phyloP scores from a whole-genome alignment of 2,797 vertebrate genomes.

The Malacoctenus gilli region DNA sequence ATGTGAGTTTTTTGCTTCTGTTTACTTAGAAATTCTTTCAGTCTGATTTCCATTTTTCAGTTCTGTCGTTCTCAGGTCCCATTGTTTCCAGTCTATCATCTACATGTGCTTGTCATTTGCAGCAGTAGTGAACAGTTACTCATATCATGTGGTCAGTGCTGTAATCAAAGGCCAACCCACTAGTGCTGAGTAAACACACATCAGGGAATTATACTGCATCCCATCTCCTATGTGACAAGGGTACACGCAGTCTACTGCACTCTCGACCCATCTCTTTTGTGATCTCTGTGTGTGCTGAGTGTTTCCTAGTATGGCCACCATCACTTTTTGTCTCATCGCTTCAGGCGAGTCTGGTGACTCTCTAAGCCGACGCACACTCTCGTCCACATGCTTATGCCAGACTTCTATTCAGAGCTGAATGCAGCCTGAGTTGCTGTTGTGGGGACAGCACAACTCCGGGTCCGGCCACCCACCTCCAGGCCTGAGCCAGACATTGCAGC shows the following conservation, averaged over 20 bases:
- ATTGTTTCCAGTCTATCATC: slow-evolving; percentile 75
- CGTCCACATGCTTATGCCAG: slow-evolving; percentile 42
- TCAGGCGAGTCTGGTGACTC: slow-evolving; percentile 49
- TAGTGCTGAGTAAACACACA: slow-evolving; percentile 78
- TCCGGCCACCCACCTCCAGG: slow-evolving; percentile 63
- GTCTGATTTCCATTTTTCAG: slow-evolving; percentile 34
- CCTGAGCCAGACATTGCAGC: slow-evolving; percentile 61
- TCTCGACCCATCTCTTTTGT: slow-evolving; percentile 38
- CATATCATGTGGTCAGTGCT: slow-evolving; percentile 78
- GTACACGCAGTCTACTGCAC: slow-evolving; percentile 60
- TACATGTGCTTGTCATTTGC: slow-evolving; percentile 81
- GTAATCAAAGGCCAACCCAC: slow-evolving; percentile 78
- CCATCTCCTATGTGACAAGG: slow-evolving; percentile 61
- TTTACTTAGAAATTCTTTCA: too few species aligned
- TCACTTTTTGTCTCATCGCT: slow-evolving; percentile 44
- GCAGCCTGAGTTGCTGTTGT: slow-evolving; percentile 62
- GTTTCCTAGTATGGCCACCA: slow-evolving; percentile 77
- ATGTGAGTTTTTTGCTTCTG: slow-evolving; percentile 7
- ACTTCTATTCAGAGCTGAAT: slow-evolving; percentile 59
- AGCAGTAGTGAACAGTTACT: slow-evolving; percentile 75
- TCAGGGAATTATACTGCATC: slow-evolving; percentile 73
- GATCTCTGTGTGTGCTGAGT: slow-evolving; percentile 37
- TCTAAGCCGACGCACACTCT: slow-evolving; percentile 43
- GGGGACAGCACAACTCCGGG: slow-evolving; percentile 57
- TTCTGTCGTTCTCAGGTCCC: slow-evolving; percentile 58